Evolutionary conservation across 2,888 invertebrate species (phyloP), one percentile per base, ranked within the genome.

Genomic region (Mystacides longicornis): DNA sequence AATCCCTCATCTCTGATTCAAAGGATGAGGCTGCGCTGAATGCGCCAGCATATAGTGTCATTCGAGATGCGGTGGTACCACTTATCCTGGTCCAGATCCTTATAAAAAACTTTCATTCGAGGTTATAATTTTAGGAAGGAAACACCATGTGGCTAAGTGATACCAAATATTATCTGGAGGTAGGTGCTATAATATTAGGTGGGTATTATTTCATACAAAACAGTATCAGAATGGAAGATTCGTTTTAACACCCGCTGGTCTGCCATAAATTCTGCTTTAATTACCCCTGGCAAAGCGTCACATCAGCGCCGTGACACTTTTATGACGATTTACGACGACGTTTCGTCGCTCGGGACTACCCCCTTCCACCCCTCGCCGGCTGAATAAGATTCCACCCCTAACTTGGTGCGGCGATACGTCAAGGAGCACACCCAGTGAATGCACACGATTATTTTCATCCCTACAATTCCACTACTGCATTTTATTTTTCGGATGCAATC

Each of bases 251-350:
- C 62, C 56, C 58, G 58, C 60, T 51, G 71, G 60, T 53, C 60
- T 75, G 76, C 77, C 77, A 77, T 77, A 77, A 77, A 77, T 77
- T 76, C 73, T 77, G 72, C 74, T 77, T 76, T 77, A 77, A 77
- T 77, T 77, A 77, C 77, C 77, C 72, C 70, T 77, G 77, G 77
- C 77, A 76, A 60, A 60, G 76, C 77, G 83, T 82, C 83, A 82
- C 82, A 81, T 82, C 82, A 80, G 78, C 80, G 80, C 79, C 81
- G 77, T 81, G 83, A 82, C 82, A 82, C 81, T 82, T 82, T 83
- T 82, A 83, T 83, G 83, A 82, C 76, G 74, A 77, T 77, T 77
- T 77, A 77, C 72, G 65, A 70, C 65, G 61, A 64, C 77, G 76
- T 78, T 77, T 78, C 78, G 78, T 75, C 77, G 79, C 78, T 70